phyloP scores from a whole-genome alignment of 2,888 invertebrate genomes.

The Caenorhabditis becei region DNA sequence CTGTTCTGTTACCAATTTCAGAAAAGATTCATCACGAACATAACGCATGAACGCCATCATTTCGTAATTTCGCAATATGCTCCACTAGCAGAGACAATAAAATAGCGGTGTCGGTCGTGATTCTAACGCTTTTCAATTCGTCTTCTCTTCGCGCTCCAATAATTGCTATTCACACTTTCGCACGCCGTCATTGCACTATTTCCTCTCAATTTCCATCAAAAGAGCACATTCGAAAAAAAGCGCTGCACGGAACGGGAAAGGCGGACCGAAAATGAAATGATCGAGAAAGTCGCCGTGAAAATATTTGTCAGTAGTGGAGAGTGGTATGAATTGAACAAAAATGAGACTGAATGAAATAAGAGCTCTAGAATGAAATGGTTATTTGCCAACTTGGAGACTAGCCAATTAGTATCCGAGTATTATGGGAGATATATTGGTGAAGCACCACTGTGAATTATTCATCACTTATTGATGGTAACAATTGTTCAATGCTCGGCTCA shows the following conservation, averaged over 20 bases:
- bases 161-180: conserved; percentile 58
- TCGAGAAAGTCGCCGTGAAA: conserved; percentile 15
- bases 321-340: neutral
- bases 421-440: conserved; percentile 22
- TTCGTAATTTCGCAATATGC: neutral
- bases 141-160: conserved; percentile 45
- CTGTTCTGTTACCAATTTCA: conserved; percentile 13
- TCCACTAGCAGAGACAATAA: neutral
- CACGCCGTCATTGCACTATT: conserved; percentile 17
- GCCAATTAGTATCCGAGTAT: conserved; percentile 29
- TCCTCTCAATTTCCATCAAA: neutral
- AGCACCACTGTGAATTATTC: conserved; percentile 22
- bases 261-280: conserved; percentile 26
- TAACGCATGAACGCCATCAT: conserved; percentile 15
- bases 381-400: conserved; percentile 30
- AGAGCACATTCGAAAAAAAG: conserved; percentile 7
- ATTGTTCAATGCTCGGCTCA: neutral
- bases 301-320: neutral
- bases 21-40: conserved; percentile 20
- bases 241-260: neutral
- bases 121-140: conserved; percentile 42
- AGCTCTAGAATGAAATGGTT: conserved; percentile 14
- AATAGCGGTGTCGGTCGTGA: conserved; percentile 30
- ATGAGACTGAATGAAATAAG: conserved; percentile 5
- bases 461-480: conserved; percentile 25